Percentiles rank a stretch among this genome's conserved stretches.
phyloP scores from a whole-genome alignment of 2,797 vertebrate species.

The Babyrousa celebensis region DNA sequence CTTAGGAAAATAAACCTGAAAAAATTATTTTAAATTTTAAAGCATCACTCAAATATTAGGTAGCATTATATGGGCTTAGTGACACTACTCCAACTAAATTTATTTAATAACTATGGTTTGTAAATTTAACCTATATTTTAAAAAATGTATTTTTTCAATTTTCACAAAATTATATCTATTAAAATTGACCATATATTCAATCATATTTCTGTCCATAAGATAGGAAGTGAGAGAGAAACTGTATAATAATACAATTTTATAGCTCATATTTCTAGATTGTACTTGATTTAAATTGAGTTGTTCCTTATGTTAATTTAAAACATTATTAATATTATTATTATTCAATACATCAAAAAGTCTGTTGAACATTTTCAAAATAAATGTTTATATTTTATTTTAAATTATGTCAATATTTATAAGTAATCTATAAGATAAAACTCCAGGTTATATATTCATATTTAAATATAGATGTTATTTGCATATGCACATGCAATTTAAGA shows the following conservation, averaged over 20 bases:
- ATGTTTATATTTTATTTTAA: not conserved
- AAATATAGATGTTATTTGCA: not conserved
- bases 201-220: not conserved
- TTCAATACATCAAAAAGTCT: not conserved
- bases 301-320: not conserved
- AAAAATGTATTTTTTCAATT: not conserved
- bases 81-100: not conserved
- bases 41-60: not conserved
- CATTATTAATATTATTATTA: not conserved
- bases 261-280: not conserved
- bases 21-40: constrained; percentile 55
- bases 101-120: not conserved
- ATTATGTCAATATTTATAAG: not conserved
- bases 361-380: not conserved
- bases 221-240: not conserved
- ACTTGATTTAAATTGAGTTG: not conserved
- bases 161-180: not conserved
- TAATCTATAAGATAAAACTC: not conserved
- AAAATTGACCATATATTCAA: not conserved
- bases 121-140: not conserved
- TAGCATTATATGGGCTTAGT: not conserved
- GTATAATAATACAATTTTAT: not conserved
- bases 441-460: not conserved
- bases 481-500: not conserved
- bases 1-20: not conserved